Evolutionary conservation across 2,888 invertebrate genomes (phyloP).

Genomic region (Athrips mouffetella): DNA sequence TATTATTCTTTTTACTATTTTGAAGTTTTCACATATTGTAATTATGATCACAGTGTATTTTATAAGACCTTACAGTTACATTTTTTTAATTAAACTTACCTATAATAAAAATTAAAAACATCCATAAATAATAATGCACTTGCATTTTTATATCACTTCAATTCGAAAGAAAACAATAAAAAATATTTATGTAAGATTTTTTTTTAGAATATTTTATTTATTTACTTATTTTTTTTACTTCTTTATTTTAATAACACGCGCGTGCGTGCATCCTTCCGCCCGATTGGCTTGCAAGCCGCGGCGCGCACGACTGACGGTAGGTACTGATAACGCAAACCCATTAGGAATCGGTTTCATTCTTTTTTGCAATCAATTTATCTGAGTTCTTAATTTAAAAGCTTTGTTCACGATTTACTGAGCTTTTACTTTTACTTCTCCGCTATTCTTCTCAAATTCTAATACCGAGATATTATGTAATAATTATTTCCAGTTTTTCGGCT

Average conservation of each 20-base stretch:
- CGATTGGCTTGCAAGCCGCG: constrained; percentile 4
- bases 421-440: too few species aligned
- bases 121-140: constrained; percentile 2
- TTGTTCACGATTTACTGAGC: too few species aligned
- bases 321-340: constrained; percentile 9
- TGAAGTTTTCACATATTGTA: too few species aligned
- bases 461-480: too few species aligned
- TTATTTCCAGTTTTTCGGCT: too few species aligned
- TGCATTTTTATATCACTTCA: constrained; percentile 1
- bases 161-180: too few species aligned
- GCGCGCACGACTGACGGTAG: constrained; percentile 8
- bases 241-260: not conserved
- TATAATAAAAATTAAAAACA: constrained; percentile 2
- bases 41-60: too few species aligned
- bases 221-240: not conserved
- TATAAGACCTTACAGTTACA: too few species aligned
- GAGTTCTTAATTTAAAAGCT: too few species aligned
- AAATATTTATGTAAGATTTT: not conserved
- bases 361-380: not conserved
- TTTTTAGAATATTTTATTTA: not conserved
- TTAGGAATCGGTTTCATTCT: constrained; percentile 17
- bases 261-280: constrained; percentile 10
- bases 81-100: constrained; percentile 8
- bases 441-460: too few species aligned
- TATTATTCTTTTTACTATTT: too few species aligned